A percentile compares a stretch with the other conserved stretches of the same genome.
These are phyloP conservation scores for Matsumurasca onukii DNA, from an alignment of 1,140 invertebrate species.

Conservation along the genomic window DNA sequence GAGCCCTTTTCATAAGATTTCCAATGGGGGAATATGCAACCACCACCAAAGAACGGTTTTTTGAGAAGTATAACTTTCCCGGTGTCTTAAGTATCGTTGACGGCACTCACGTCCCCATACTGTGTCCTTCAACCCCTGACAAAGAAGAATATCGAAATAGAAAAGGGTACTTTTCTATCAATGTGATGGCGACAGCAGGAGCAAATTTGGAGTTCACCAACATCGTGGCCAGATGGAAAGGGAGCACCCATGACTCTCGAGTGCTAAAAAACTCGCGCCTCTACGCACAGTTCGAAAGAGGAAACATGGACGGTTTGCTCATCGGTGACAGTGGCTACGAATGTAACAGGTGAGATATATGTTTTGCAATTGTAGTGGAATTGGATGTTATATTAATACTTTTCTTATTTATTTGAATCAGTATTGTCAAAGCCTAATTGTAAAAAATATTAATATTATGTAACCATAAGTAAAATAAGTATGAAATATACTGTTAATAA, in stretches of 20 bases:
- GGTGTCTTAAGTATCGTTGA: conserved; percentile 16
- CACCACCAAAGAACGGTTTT: conserved; percentile 8
- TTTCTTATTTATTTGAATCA: too few relatives aligned
- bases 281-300: conserved; percentile 7
- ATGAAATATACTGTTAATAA: too few relatives aligned
- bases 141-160: conserved; percentile 22
- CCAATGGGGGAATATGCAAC: conserved; percentile 8
- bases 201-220: conserved; percentile 23
- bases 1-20: conserved; percentile 17
- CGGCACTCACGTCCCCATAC: conserved; percentile 2
- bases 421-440: too few relatives aligned
- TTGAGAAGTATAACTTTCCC: conserved; percentile 15
- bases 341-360: conserved; percentile 22
- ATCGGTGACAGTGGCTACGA: conserved; percentile 27
- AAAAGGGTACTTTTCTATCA: conserved; percentile 7
- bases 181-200: conserved; percentile 19
- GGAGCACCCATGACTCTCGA: conserved; percentile 22
- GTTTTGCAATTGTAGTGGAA: too few relatives aligned
- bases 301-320: conserved; percentile 21
- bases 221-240: conserved; percentile 11
- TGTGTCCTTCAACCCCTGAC: conserved; percentile 12
- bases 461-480: too few relatives aligned
- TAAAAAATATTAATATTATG: too few relatives aligned
- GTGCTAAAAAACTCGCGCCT: conserved; percentile 18
- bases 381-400: too few relatives aligned